Base-by-base conservation (phyloP, 2,797 vertebrate species). In the Novumbra hubbsi region DNA sequence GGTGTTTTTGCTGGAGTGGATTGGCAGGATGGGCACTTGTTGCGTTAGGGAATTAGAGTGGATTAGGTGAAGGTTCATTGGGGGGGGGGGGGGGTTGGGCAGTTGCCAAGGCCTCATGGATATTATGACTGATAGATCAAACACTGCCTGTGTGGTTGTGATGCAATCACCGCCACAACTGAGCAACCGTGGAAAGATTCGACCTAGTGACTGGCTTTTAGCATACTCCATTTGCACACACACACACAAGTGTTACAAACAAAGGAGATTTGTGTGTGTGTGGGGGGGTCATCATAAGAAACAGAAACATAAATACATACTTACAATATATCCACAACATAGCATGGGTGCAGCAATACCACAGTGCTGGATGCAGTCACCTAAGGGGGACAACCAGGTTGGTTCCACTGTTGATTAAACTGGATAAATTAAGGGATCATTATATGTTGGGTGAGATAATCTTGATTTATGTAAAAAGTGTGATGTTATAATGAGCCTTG, bases 161-260 rank as follows among this genome's bases (percentile, higher is more conserved):
- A 70, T 70, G 68, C 45, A 70, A 50, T 50, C 68, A 27, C 27
- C 7, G 68, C 48, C 24, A 16, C 32, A 52, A 30, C 16, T 52
- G 17, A 16, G 68, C 48, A 70, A 70, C 48, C 48, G 28, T 50
- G 48, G 19, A 27, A 70, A 70, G 27, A 70, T 49, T 70, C 65
- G n/a, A 67, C 65, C 21, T n/a, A 17, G 65, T 24, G 27, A 17
- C 48, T 70, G n/a, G 49, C n/a, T n/a, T 70, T 70, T 70, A 19
- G 3, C 21, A n/a, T 60, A 60, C 55, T 27, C 21, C 55, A 57
- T 28, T 28, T 24, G 30, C 14, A 30, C 24, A 28, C 27, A 69
- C 7, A 48, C 48, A 11, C 16, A 16, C 41, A 24, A 9, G 55
- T 24, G 55, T 60, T 27, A 57, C 55, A 57, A 21, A 24, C 55